These are phyloP conservation scores for Dendrocincla fuliginosa DNA, from an alignment of 2,797 vertebrate genomes.

Conservation along the genomic window DNA sequence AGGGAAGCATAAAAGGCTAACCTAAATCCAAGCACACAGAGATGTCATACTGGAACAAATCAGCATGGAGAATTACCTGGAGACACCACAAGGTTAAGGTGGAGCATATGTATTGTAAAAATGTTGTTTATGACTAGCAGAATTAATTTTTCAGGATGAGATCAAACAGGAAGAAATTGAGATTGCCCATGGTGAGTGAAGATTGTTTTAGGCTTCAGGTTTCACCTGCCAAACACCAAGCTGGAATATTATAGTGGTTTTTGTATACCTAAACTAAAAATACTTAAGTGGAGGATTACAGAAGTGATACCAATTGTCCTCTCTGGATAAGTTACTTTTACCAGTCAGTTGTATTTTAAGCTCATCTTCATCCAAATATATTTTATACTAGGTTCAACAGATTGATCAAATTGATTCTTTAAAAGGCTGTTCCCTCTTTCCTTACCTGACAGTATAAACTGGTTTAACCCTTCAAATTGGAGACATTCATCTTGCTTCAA, in stretches of 20 bases:
- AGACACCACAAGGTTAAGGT: conserved; percentile 38
- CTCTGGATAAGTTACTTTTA: not conserved
- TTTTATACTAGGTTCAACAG: not conserved
- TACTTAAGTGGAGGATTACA: not conserved
- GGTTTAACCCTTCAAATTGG: not conserved
- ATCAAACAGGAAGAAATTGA: conserved; percentile 21
- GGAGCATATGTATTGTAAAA: not conserved
- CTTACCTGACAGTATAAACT: not conserved
- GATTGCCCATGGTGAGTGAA: not conserved
- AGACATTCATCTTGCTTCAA: not conserved
- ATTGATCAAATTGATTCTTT: not conserved
- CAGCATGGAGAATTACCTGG: conserved; percentile 31
- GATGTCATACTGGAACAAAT: conserved; percentile 62
- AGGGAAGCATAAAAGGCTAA: conserved; percentile 71
- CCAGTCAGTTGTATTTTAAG: not conserved
- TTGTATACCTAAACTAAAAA: not conserved
- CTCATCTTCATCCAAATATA: not conserved
- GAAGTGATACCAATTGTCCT: not conserved
- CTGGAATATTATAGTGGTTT: not conserved
- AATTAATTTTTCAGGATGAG: conserved; percentile 46
- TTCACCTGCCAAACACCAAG: not conserved
- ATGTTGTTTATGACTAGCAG: conserved; percentile 15
- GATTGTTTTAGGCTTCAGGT: not conserved
- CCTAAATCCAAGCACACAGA: conserved; percentile 59
- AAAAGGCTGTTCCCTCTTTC: not conserved